These are phyloP conservation scores for Papilio polytes DNA, from an alignment of 1,140 invertebrate species.

Conservation along the genomic window DNA sequence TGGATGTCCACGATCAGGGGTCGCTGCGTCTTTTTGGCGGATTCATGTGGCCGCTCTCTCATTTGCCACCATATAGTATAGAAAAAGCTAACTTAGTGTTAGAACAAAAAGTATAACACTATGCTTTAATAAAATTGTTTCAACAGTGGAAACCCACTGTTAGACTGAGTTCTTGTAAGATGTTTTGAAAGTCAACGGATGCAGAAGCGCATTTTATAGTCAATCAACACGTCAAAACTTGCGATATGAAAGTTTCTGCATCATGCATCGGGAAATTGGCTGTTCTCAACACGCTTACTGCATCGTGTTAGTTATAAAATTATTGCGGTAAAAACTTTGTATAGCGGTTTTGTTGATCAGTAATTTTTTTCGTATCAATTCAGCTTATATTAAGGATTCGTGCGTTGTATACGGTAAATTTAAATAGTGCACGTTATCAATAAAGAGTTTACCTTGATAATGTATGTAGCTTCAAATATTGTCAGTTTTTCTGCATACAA, in stretches of 20 bases:
- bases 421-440: not conserved
- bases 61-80: too few species aligned
- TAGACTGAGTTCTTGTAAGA: not conserved
- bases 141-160: not conserved
- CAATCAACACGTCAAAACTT: slow-evolving; percentile 32
- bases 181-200: not conserved
- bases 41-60: too few species aligned
- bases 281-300: not conserved
- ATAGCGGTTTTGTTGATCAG: not conserved
- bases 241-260: slow-evolving; percentile 26
- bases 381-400: not conserved
- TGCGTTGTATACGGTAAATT: not conserved
- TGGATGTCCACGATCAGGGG: too few species aligned
- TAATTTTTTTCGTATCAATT: not conserved
- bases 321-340: not conserved
- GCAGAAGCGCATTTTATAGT: slow-evolving; percentile 11
- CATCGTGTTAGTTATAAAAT: slow-evolving; percentile 13
- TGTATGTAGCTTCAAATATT: too few species aligned
- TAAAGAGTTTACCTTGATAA: too few species aligned
- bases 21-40: too few species aligned
- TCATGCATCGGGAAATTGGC: slow-evolving; percentile 2
- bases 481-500: too few species aligned
- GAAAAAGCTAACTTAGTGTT: too few species aligned
- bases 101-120: too few species aligned
- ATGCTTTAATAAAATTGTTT: not conserved